These are phyloP conservation scores for Calidris pygmaea DNA, from an alignment of 2,113 vertebrate genomes.

Conservation along the genomic window DNA sequence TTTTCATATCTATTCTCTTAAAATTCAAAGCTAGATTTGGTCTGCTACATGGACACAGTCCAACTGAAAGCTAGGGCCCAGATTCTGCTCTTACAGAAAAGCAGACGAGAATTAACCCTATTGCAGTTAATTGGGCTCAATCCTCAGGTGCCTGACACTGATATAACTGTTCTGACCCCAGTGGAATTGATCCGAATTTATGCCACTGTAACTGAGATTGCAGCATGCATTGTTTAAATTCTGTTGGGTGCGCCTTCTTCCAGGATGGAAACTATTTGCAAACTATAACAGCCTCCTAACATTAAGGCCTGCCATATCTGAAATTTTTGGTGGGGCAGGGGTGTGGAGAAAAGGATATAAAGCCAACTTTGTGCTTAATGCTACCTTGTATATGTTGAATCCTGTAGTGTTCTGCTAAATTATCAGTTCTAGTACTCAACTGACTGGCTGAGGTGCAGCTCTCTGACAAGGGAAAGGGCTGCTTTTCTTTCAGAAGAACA, in stretches of 20 bases:
- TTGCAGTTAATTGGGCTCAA: background rate
- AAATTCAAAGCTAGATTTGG: background rate
- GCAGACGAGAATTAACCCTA: background rate
- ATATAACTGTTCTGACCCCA: slow-evolving; percentile 48
- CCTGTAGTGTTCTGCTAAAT: background rate
- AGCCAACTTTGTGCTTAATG: slow-evolving; percentile 2
- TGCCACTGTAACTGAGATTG: slow-evolving; percentile 59
- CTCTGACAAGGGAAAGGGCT: background rate
- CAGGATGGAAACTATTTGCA: slow-evolving; percentile 62
- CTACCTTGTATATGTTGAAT: background rate
- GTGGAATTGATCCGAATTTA: slow-evolving; percentile 56
- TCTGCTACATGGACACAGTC: background rate
- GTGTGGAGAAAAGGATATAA: slow-evolving; percentile 6
- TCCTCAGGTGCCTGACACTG: background rate
- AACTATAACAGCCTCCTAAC: slow-evolving; percentile 16
- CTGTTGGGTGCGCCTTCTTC: slow-evolving; percentile 26
- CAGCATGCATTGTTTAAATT: slow-evolving; percentile 14
- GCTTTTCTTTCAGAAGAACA: background rate
- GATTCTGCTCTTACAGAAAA: background rate
- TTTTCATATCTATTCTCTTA: background rate
- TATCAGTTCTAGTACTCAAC: background rate
- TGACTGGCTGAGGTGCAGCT: background rate
- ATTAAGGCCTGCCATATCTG: slow-evolving; percentile 32
- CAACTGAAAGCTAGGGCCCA: background rate
- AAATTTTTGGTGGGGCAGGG: slow-evolving; percentile 57